Evolutionary conservation across 2,888 invertebrate genomes (phyloP).

Genomic region (Phalera bucephala): DNA sequence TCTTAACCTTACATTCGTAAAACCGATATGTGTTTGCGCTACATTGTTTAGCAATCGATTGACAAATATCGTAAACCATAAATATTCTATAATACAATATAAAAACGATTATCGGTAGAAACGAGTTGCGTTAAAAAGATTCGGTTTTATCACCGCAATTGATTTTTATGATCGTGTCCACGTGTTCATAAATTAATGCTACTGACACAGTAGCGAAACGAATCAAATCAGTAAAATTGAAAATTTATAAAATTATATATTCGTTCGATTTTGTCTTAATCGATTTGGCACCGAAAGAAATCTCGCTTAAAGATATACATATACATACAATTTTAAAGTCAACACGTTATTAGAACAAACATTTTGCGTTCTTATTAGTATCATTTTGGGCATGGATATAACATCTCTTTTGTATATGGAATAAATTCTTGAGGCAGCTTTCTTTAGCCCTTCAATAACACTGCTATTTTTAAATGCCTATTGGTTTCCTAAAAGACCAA

Average conservation of each 20-base stretch:
- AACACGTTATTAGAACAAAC: too few species aligned
- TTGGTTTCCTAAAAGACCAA: too few species aligned
- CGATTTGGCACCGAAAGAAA: constrained; percentile 5
- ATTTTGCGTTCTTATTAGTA: too few species aligned
- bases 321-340: too few species aligned
- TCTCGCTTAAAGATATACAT: neutral
- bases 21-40: neutral
- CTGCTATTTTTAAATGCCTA: too few species aligned
- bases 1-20: neutral
- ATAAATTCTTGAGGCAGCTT: too few species aligned
- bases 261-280: constrained; percentile 10
- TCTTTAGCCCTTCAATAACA: too few species aligned
- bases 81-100: constrained; percentile 23
- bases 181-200: constrained; percentile 35
- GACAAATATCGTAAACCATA: constrained; percentile 14
- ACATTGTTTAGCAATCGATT: constrained; percentile 1
- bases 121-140: constrained; percentile 28
- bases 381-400: too few species aligned
- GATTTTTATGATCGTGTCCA: constrained; percentile 38
- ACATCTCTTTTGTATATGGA: too few species aligned
- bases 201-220: constrained; percentile 29
- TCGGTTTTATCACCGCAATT: constrained; percentile 35
- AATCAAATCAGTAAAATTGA: constrained; percentile 24
- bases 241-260: constrained; percentile 16
- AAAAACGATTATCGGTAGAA: constrained; percentile 31